Percentiles rank a stretch among this genome's conserved stretches.
phyloP scores from a whole-genome alignment of 2,888 invertebrate genomes.

The Lasioglossum zephyrum region DNA sequence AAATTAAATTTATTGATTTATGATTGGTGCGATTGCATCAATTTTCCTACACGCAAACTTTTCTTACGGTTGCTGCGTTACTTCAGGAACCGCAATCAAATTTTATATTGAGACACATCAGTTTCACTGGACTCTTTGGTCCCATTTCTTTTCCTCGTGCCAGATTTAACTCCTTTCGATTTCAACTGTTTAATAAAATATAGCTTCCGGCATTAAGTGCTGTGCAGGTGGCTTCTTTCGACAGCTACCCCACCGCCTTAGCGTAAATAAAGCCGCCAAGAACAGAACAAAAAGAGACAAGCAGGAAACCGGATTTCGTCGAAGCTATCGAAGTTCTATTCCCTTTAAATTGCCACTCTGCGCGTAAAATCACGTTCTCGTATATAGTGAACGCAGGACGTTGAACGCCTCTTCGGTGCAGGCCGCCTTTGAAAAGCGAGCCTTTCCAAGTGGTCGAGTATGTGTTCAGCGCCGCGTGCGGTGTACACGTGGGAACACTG shows the following conservation, averaged over 20 bases:
- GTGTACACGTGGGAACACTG: background rate
- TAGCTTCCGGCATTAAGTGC: background rate
- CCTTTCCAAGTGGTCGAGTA: background rate
- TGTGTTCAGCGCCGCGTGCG: background rate
- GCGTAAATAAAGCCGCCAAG: background rate
- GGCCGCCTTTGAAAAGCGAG: constrained; percentile 6
- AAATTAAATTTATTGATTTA: background rate
- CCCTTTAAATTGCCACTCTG: constrained; percentile 9
- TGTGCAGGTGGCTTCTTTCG: background rate
- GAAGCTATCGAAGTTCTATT: background rate
- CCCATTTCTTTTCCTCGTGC: background rate
- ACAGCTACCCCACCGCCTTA: background rate
- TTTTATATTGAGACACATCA: background rate
- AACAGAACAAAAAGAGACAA: background rate
- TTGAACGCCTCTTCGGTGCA: background rate
- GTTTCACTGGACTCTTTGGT: background rate
- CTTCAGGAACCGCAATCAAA: no score
- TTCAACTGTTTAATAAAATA: background rate
- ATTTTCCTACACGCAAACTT: no score
- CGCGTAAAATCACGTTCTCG: constrained; percentile 8
- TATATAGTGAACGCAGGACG: background rate
- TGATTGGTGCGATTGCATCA: background rate
- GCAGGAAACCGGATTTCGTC: background rate
- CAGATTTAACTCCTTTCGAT: background rate
- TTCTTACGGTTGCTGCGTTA: no score